Evolutionary conservation across 64 coral and sea anemone genomes (phyloP).

Genomic region (Hydrozoanthus tunicans): DNA sequence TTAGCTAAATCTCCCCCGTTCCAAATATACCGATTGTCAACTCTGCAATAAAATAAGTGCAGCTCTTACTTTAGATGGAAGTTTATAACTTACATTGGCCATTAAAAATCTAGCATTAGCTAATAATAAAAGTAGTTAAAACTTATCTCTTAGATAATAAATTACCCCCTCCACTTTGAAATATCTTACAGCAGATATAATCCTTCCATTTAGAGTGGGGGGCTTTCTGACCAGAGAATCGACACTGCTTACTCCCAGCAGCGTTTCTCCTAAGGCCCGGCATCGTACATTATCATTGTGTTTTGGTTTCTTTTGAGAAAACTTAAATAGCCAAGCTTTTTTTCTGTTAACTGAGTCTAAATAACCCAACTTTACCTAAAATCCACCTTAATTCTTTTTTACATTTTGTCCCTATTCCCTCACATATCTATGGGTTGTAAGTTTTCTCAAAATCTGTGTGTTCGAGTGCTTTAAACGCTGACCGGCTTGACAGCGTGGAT

Average conservation of each 20-base stretch:
- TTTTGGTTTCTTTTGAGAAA: slow-evolving; percentile 61
- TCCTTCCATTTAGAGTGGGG: slow-evolving; percentile 50
- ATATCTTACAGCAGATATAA: slow-evolving; percentile 57
- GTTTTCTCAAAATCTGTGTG: slow-evolving; percentile 57
- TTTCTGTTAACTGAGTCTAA: slow-evolving; percentile 32
- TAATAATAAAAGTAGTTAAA: slow-evolving; percentile 53
- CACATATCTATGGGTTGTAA: slow-evolving; percentile 60
- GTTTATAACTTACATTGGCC: background rate
- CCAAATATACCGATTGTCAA: background rate
- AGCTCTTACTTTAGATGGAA: slow-evolving; percentile 11
- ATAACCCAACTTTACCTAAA: slow-evolving; percentile 44
- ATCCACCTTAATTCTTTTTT: slow-evolving; percentile 21
- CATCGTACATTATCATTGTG: slow-evolving; percentile 39
- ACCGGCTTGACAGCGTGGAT: background rate
- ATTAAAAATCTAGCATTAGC: slow-evolving; percentile 15
- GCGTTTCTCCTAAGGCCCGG: background rate
- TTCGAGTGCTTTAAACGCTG: background rate
- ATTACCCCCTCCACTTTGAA: slow-evolving; percentile 52
- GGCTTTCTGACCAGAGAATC: slow-evolving; percentile 38
- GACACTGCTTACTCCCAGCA: slow-evolving; percentile 1
- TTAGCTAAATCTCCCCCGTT: slow-evolving; percentile 30
- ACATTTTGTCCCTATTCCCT: slow-evolving; percentile 46
- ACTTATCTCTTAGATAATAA: slow-evolving; percentile 57
- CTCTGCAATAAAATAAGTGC: slow-evolving; percentile 9
- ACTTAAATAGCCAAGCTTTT: slow-evolving; percentile 64